These are phyloP conservation scores for Anas platyrhynchos DNA, from an alignment of 2,113 vertebrate species.

Conservation along the genomic window DNA sequence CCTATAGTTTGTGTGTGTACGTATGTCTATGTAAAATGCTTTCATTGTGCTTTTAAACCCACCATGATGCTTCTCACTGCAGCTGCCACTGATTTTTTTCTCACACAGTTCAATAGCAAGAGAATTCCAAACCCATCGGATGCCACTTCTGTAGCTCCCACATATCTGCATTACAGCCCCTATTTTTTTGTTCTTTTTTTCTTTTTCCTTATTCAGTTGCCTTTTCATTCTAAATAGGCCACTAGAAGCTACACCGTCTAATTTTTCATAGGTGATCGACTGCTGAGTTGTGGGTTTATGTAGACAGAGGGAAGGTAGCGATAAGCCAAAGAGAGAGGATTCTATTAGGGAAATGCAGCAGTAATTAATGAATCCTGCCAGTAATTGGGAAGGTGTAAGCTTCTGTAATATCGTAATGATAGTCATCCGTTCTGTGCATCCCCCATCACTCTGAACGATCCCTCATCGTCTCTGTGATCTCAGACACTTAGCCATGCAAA, in stretches of 20 bases:
- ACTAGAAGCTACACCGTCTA: conserved; percentile 59
- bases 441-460: conserved; percentile 84
- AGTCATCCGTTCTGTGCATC: conserved; percentile 91
- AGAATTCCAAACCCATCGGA: conserved; percentile 15
- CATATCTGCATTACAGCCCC: not conserved
- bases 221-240: conserved; percentile 77
- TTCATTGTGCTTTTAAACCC: conserved; percentile 40
- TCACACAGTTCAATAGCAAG: conserved; percentile 26
- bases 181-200: conserved; percentile 34
- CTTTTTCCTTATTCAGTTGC: conserved; percentile 44
- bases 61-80: not conserved
- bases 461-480: conserved; percentile 90
- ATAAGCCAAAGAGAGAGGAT: conserved; percentile 78
- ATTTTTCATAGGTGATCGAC: conserved; percentile 82
- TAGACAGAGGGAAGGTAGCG: conserved; percentile 84
- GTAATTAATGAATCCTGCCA: conserved; percentile 98
- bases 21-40: not conserved
- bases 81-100: conserved; percentile 12
- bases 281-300: conserved; percentile 78
- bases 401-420: conserved; percentile 94
- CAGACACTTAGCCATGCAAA: conserved; percentile 98
- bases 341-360: conserved; percentile 85
- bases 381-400: conserved; percentile 97
- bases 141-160: not conserved
- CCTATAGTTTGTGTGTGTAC: not conserved